phyloP scores from a whole-genome alignment of 2,113 vertebrate species.

The Gavialis gangeticus region DNA sequence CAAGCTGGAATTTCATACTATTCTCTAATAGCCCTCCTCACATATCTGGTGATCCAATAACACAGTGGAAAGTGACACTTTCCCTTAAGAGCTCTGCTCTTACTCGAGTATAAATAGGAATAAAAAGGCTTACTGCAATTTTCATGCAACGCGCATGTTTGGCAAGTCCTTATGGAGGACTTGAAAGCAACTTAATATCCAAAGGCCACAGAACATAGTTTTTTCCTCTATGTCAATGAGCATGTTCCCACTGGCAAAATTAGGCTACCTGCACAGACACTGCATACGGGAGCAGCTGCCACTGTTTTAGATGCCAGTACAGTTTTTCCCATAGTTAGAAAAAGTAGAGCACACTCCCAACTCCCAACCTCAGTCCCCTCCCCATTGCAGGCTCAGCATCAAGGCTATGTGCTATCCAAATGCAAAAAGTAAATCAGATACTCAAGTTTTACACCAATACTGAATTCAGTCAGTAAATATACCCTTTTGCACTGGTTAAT shows the following conservation, averaged over 20 bases:
- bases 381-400: not conserved
- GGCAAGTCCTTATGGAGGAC: not conserved
- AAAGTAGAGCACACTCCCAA: not conserved
- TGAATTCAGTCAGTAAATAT: not conserved
- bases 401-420: not conserved
- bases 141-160: not conserved
- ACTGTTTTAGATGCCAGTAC: not conserved
- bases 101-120: not conserved
- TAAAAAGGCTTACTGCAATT: not conserved
- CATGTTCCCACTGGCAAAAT: not conserved
- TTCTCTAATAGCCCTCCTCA: not conserved
- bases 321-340: not conserved
- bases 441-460: not conserved
- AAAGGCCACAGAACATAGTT: not conserved
- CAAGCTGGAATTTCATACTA: too few relatives aligned
- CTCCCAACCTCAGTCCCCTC: not conserved
- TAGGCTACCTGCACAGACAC: not conserved
- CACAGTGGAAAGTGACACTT: not conserved
- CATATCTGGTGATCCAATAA: not conserved
- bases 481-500: not conserved
- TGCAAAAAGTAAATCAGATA: not conserved
- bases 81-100: not conserved
- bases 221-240: not conserved
- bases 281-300: conserved; percentile 6
- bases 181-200: not conserved